Evolutionary conservation across 2,797 vertebrate genomes (phyloP).

Genomic region (Pangasius sanitwongsei): DNA sequence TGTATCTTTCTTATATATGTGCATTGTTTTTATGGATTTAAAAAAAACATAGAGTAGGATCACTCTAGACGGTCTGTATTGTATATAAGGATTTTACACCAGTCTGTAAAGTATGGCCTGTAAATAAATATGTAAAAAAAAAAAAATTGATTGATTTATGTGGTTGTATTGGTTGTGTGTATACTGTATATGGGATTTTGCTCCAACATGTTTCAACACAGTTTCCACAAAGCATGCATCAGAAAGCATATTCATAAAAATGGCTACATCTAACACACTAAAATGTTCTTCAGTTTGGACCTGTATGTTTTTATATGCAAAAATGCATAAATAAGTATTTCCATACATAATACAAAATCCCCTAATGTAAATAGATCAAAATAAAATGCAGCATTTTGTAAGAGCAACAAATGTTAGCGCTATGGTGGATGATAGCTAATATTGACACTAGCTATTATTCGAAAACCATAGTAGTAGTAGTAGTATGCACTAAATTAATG

Average conservation of each 20-base stretch:
- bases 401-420: not conserved
- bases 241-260: not conserved
- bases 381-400: not conserved
- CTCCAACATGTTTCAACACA: not conserved
- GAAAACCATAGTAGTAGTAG: not conserved
- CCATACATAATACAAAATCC: not conserved
- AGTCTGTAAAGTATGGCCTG: conserved; percentile 32
- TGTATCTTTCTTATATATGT: conserved; percentile 1
- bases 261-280: not conserved
- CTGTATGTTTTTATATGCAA: not conserved
- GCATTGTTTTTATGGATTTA: not conserved
- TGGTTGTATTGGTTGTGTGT: not conserved
- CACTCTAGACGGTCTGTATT: conserved; percentile 19
- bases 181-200: not conserved
- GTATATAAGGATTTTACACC: conserved; percentile 34
- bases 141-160: not conserved
- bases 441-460: not conserved
- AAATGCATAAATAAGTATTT: not conserved
- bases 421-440: not conserved
- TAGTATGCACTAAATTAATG: not conserved
- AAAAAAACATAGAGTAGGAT: not conserved
- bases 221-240: not conserved
- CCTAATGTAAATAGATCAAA: not conserved
- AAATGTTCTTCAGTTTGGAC: not conserved
- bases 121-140: conserved; percentile 44